Conservation (phyloP, 2,113 vertebrate genomes). For the Antechinus stuartii region DNA sequence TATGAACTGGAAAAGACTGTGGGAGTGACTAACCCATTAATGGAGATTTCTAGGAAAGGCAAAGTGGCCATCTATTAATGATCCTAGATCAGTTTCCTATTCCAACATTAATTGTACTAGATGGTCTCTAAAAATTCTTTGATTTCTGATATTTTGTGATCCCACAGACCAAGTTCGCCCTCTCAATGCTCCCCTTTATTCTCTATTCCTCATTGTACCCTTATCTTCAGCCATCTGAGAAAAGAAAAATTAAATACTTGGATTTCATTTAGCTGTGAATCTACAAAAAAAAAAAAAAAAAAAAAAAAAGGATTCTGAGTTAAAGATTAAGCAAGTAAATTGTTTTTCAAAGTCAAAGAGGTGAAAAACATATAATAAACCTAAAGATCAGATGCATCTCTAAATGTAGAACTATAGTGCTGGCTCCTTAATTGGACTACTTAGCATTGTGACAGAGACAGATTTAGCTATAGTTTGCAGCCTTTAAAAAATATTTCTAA, state of each 20-base stretch:
- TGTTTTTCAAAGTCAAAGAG: neutral
- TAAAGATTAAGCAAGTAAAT: neutral
- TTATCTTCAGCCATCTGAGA: neutral
- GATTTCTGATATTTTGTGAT: neutral
- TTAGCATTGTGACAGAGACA: neutral
- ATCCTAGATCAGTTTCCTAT: neutral
- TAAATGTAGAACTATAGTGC: fast-evolving
- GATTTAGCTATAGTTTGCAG: neutral
- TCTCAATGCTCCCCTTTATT: neutral
- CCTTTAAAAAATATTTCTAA: constrained; percentile 31
- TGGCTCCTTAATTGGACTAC: constrained; percentile 49
- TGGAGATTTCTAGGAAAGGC: neutral
- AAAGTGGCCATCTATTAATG: neutral
- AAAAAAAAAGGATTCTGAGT: neutral
- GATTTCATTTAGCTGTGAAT: neutral
- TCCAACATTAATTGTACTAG: neutral
- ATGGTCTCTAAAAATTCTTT: neutral
- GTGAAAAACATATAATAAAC: neutral
- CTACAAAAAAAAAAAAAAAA: neutral
- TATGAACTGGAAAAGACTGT: neutral
- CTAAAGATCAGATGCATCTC: constrained; percentile 8
- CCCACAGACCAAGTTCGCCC: neutral
- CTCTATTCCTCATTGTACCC: neutral
- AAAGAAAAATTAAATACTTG: neutral
- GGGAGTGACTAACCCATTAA: neutral